These are phyloP conservation scores for Neodiprion virginianus DNA, from an alignment of 1,140 invertebrate species.

Conservation along the genomic window DNA sequence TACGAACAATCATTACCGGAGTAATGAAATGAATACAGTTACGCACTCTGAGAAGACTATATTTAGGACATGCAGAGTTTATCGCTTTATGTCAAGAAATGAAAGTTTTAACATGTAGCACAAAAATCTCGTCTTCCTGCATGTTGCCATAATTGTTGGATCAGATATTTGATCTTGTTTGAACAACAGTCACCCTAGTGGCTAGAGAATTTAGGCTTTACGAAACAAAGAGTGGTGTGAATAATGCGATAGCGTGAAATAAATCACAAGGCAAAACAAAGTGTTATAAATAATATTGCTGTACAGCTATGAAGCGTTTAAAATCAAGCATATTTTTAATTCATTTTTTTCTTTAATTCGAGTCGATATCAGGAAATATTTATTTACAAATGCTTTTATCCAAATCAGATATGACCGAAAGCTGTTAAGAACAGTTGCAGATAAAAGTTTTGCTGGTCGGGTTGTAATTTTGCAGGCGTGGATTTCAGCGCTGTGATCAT, in stretches of 20 bases:
- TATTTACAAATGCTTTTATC: too few relatives aligned
- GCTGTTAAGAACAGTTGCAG: too few relatives aligned
- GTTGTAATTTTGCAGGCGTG: neutral
- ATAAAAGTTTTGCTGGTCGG: too few relatives aligned
- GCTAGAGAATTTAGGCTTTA: neutral
- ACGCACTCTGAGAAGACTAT: too few relatives aligned
- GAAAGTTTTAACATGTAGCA: neutral
- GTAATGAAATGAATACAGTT: too few relatives aligned
- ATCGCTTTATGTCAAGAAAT: too few relatives aligned
- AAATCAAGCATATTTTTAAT: neutral
- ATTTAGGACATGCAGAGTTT: too few relatives aligned
- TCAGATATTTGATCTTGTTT: neutral
- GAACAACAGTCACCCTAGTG: neutral
- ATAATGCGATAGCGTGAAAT: neutral
- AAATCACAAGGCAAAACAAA: neutral
- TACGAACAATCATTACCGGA: too few relatives aligned
- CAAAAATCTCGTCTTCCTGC: neutral
- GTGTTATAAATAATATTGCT: neutral
- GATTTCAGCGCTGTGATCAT: too few relatives aligned
- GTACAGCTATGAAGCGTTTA: neutral
- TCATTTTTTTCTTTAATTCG: neutral
- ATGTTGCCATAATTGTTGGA: neutral
- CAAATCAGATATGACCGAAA: too few relatives aligned
- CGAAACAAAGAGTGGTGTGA: neutral
- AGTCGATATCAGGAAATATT: too few relatives aligned